Percentiles rank a stretch among this genome's conserved stretches.
Evolutionary conservation across 2,888 invertebrate genomes (phyloP).

Genomic region (Ectemnius lituratus): DNA sequence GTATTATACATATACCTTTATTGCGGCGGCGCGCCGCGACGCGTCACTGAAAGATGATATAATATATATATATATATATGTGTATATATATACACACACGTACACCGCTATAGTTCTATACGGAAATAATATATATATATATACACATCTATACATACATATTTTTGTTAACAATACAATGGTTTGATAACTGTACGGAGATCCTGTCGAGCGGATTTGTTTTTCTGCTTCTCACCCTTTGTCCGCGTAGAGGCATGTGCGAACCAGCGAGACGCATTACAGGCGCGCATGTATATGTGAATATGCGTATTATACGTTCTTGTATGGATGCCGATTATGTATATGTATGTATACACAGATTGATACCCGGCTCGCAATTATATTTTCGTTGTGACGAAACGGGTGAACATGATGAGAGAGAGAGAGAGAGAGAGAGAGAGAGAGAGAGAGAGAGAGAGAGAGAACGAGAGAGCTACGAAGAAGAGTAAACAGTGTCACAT

Average conservation of each 20-base stretch:
- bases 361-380: constrained; percentile 59
- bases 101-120: constrained; percentile 43
- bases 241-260: constrained; percentile 40
- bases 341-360: constrained; percentile 54
- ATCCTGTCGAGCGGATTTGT: constrained; percentile 63
- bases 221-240: constrained; percentile 54
- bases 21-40: constrained; percentile 34
- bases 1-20: constrained; percentile 71
- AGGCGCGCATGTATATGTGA: constrained; percentile 47
- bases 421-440: neutral
- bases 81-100: neutral
- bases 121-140: constrained; percentile 44
- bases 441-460: neutral
- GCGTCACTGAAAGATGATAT: constrained; percentile 52
- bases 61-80: constrained; percentile 38
- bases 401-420: constrained; percentile 2
- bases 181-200: constrained; percentile 68
- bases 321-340: constrained; percentile 4
- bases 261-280: constrained; percentile 19
- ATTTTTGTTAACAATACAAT: constrained; percentile 73
- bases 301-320: constrained; percentile 55
- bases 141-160: constrained; percentile 58
- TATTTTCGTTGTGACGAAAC: constrained; percentile 59
- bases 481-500: constrained; percentile 38
- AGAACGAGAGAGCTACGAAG: neutral